These are phyloP conservation scores for Cylloceria caligata DNA, from an alignment of 2,888 invertebrate genomes.

Conservation along the genomic window DNA sequence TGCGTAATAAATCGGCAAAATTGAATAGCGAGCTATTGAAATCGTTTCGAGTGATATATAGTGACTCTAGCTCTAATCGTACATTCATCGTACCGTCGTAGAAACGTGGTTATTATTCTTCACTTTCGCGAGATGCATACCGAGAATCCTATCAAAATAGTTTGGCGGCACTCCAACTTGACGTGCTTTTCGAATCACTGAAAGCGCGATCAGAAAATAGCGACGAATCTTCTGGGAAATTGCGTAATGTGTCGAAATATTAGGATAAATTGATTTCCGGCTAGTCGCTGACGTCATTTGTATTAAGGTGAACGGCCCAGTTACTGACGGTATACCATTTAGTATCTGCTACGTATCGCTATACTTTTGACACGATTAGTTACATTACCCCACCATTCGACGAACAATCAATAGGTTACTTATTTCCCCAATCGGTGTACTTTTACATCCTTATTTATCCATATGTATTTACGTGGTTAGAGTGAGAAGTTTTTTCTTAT, in stretches of 20 bases:
- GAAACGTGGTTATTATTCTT: constrained; percentile 45
- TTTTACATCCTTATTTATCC: too few relatives aligned
- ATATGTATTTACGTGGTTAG: too few relatives aligned
- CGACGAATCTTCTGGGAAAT: constrained; percentile 27
- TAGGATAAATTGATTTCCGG: constrained; percentile 6
- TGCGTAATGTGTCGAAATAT: constrained; percentile 17
- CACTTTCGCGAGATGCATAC: constrained; percentile 28
- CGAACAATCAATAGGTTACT: too few relatives aligned
- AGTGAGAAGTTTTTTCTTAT: too few relatives aligned
- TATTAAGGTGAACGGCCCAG: too few relatives aligned
- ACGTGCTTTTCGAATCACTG: constrained; percentile 10
- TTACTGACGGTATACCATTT: too few relatives aligned
- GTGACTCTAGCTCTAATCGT: background rate
- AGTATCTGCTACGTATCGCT: too few relatives aligned
- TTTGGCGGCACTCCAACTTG: constrained; percentile 53
- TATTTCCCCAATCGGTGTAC: too few relatives aligned
- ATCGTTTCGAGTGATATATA: constrained; percentile 21
- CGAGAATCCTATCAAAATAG: constrained; percentile 46
- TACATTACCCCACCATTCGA: too few relatives aligned
- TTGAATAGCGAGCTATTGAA: constrained; percentile 37
- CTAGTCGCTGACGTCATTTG: background rate
- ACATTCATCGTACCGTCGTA: background rate
- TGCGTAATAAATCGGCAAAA: constrained; percentile 55
- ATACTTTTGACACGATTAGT: too few relatives aligned
- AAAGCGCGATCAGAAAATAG: constrained; percentile 29